Percentiles rank a stretch among this genome's conserved stretches.
phyloP scores from a whole-genome alignment of 2,888 invertebrate genomes.

The Oxyteleia sp. region DNA sequence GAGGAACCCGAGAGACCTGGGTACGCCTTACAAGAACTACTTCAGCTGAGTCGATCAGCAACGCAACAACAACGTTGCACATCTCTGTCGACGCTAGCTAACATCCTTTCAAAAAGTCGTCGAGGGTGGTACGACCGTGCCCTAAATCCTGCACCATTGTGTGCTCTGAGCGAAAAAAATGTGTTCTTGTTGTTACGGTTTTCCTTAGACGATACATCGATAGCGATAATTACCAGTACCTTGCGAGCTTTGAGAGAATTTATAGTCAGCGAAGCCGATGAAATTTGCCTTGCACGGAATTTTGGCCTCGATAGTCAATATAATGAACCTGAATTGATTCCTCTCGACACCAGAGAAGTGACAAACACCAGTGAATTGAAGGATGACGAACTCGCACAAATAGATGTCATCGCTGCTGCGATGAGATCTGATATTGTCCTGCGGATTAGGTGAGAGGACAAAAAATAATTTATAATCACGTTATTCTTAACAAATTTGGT shows the following conservation, averaged over 20 bases:
- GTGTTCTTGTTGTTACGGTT: constrained; percentile 93
- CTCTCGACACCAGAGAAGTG: constrained; percentile 84
- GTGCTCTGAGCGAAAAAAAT: constrained; percentile 90
- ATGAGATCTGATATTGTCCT: constrained; percentile 93
- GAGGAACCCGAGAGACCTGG: constrained; percentile 97
- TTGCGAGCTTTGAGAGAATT: constrained; percentile 93
- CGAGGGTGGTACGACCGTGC: constrained; percentile 93
- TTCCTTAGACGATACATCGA: constrained; percentile 94
- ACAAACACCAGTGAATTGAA: constrained; percentile 91
- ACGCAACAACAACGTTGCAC: constrained; percentile 94
- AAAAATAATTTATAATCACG: not conserved
- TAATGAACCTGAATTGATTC: constrained; percentile 81
- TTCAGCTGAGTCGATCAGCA: constrained; percentile 92
- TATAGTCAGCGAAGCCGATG: constrained; percentile 93
- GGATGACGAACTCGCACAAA: constrained; percentile 95
- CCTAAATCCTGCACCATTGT: constrained; percentile 91
- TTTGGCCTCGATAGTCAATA: constrained; percentile 88
- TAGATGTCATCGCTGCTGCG: constrained; percentile 93
- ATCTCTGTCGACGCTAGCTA: constrained; percentile 93
- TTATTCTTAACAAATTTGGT: not conserved
- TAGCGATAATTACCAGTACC: constrained; percentile 92
- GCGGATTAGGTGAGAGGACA: constrained; percentile 89
- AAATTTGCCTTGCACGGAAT: constrained; percentile 91
- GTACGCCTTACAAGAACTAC: constrained; percentile 95
- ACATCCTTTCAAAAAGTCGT: constrained; percentile 92